Base-by-base conservation (phyloP, 1,140 invertebrate genomes). In the Holotrichia oblita region DNA sequence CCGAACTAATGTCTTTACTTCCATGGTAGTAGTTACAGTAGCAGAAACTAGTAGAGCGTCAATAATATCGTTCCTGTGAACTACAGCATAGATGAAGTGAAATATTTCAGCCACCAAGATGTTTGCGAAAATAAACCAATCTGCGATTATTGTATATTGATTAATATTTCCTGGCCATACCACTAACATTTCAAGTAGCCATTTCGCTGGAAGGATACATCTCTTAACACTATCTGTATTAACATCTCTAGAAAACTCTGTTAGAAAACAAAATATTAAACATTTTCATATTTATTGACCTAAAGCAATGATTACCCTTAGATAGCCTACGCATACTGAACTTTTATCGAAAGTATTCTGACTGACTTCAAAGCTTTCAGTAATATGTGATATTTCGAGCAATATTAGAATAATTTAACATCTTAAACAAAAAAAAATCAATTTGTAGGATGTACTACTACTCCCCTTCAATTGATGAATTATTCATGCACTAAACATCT, bases 211-310 rank as follows among this genome's bases (percentile, higher is more conserved):
- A 27, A 69, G 20, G 8, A 69, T 10, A 14, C 61, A 69, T 69
- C 61, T 2, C 12, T 69, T 34, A 9, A 34, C 61, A 27, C 17
- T 20, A 69, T 69, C 61, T 3, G 12, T 55, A 17, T 55, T 55
- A n/a, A 55, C 17, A 55, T 55, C 48, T 17, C 48, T 55, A 17
- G 48, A 55, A 55, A 55, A 55, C n/a, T 55, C 48, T 55, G n/a
- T 48, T 10, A 48, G 10, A 48, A 73, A 9, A n/a, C 7, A 48
- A 42, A 12, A 42, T 9, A 42, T 27, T 10, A n/a, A 27, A 3
- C 8, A 7, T 1, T 12, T 12, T 42, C 12, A 0, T 3, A 42
- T 9, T 7, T 42, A 42, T 42, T 42, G 41, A n/a, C n/a, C n/a
- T n/a, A n/a, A n/a, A 14, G 7, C 0, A 48, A 48, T 10, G 10